phyloP scores from a whole-genome alignment of 2,113 vertebrate genomes.

The Melanostigma gelatinosum region DNA sequence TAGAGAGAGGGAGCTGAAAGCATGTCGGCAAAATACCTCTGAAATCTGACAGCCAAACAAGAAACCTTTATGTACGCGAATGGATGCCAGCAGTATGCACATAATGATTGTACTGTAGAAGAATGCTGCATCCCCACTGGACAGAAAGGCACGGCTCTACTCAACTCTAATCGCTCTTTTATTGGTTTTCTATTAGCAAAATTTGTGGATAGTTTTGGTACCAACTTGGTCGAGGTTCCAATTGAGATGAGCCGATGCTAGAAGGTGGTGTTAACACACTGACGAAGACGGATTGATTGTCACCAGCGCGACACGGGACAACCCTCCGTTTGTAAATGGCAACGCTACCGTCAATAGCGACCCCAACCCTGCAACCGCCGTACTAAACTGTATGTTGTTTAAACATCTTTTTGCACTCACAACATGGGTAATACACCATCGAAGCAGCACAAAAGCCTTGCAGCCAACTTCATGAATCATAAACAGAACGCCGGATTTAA shows the following conservation, averaged over 20 bases:
- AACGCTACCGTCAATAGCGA: not conserved
- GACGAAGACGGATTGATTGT: not conserved
- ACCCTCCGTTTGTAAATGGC: not conserved
- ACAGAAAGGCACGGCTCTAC: not conserved
- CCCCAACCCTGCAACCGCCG: not conserved
- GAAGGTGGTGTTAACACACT: not conserved
- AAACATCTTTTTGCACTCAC: not conserved
- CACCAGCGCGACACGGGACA: not conserved
- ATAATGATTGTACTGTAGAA: constrained; percentile 1
- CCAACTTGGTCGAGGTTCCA: not conserved
- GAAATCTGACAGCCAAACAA: constrained; percentile 14
- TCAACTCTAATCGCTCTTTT: not conserved
- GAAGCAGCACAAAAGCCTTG: constrained; percentile 11
- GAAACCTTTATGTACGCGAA: constrained; percentile 4
- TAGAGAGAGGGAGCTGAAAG: not conserved
- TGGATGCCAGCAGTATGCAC: not conserved
- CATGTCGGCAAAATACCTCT: constrained; percentile 8
- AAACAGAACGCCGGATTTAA: constrained; percentile 10
- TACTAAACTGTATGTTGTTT: not conserved
- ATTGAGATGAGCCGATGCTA: not conserved
- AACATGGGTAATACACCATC: not conserved
- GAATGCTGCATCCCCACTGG: not conserved
- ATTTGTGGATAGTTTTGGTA: not conserved
- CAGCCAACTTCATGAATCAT: constrained; percentile 44
- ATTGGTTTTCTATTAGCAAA: not conserved